A percentile compares a stretch with the other conserved stretches of the same genome.
Conservation (phyloP, 2,797 vertebrate genomes). For the Chloroceryle inda region DNA sequence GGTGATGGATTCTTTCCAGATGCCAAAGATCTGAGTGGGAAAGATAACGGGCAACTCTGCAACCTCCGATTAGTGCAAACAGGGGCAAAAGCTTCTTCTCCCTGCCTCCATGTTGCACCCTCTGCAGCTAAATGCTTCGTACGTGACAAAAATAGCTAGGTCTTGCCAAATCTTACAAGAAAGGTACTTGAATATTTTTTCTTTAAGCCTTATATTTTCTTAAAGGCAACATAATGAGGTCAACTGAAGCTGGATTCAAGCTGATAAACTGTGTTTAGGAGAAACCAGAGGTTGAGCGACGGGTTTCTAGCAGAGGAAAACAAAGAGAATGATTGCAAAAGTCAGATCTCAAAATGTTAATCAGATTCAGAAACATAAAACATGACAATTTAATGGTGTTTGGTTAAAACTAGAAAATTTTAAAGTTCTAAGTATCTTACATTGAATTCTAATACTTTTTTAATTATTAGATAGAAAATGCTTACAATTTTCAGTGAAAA, state of each 20-base stretch:
- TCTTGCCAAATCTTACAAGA: constrained; percentile 51
- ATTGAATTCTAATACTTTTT: constrained; percentile 87
- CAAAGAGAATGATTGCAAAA: constrained; percentile 80
- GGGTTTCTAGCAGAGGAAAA: constrained; percentile 58
- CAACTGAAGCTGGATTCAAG: constrained; percentile 30
- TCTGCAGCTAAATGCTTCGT: background rate
- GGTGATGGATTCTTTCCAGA: background rate
- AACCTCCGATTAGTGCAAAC: background rate
- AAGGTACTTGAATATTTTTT: constrained; percentile 43
- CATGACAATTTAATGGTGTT: constrained; percentile 82
- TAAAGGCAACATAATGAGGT: constrained; percentile 56
- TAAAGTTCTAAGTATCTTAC: constrained; percentile 80
- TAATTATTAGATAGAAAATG: constrained; percentile 87
- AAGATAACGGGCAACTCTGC: constrained; percentile 31
- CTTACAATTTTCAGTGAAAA: constrained; percentile 89
- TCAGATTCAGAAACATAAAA: constrained; percentile 85
- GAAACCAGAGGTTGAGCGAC: constrained; percentile 19
- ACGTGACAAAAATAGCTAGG: constrained; percentile 44
- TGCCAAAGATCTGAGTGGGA: background rate
- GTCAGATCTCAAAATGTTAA: constrained; percentile 83
- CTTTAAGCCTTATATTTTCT: constrained; percentile 48
- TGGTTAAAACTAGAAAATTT: constrained; percentile 79
- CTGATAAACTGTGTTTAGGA: constrained; percentile 55
- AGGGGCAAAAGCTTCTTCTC: constrained; percentile 30
- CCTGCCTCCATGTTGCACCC: constrained; percentile 31